Evolutionary conservation across 64 coral and sea anemone species (phyloP).

Genomic region (Dendronephthya gigantea): DNA sequence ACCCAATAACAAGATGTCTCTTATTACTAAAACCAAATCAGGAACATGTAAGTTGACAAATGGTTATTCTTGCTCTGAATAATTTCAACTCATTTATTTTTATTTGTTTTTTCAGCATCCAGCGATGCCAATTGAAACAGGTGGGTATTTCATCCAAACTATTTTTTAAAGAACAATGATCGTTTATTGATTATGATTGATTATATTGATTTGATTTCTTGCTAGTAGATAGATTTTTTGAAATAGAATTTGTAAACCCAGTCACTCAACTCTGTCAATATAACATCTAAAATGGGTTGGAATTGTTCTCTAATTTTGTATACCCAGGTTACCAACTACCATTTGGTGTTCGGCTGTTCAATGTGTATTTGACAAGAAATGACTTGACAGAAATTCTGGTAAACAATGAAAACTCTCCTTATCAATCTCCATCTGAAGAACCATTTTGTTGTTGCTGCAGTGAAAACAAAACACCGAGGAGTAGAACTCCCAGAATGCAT

Average conservation of each 20-base stretch:
- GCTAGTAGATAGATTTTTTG: too few relatives aligned
- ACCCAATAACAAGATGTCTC: slow-evolving; percentile 51
- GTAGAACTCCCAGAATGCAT: not conserved
- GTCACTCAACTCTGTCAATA: not conserved
- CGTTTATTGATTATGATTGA: too few relatives aligned
- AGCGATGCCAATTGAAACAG: slow-evolving; percentile 70
- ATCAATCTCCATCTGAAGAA: not conserved
- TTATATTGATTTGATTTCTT: too few relatives aligned
- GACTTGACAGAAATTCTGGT: not conserved
- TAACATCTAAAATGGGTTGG: not conserved
- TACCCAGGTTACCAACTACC: not conserved
- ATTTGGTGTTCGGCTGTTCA: not conserved
- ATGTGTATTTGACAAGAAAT: not conserved
- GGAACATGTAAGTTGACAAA: slow-evolving; percentile 57
- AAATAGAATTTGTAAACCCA: too few relatives aligned
- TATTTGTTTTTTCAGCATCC: slow-evolving; percentile 63
- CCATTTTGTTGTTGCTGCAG: not conserved
- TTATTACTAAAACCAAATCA: slow-evolving; percentile 85
- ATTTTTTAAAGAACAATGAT: not conserved
- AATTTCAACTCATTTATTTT: not conserved
- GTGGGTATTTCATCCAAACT: slow-evolving; percentile 28
- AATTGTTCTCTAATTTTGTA: not conserved
- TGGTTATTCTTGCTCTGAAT: not conserved
- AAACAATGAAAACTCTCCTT: not conserved
- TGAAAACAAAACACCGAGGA: not conserved